phyloP scores from a whole-genome alignment of 2,888 invertebrate species.

The Microdon myrmicae region DNA sequence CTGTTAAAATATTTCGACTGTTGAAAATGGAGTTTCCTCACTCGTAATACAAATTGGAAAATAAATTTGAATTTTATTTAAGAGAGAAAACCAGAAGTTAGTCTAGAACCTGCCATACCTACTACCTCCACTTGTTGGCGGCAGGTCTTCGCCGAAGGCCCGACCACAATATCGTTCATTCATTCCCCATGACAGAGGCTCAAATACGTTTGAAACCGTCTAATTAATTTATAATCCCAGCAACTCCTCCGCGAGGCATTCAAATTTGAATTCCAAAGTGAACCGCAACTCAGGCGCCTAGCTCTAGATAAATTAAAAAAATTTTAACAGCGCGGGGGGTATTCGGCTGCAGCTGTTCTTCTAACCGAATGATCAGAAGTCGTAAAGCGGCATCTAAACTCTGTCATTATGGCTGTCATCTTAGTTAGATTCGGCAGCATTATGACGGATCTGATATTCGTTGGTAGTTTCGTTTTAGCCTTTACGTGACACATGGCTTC shows the following conservation, averaged over 20 bases:
- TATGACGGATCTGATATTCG: conserved; percentile 39
- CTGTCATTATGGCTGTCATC: conserved; percentile 47
- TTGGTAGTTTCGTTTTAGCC: conserved; percentile 18
- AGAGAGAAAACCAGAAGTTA: conserved; percentile 38
- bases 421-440: conserved; percentile 34
- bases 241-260: conserved; percentile 20
- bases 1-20: too few relatives aligned
- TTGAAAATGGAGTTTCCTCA: background rate
- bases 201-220: conserved; percentile 10
- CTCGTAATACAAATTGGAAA: conserved; percentile 19
- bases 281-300: conserved; percentile 35
- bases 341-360: conserved; percentile 5
- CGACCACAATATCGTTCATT: conserved; percentile 21
- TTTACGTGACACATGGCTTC: conserved; percentile 43
- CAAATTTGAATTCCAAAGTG: conserved; percentile 36
- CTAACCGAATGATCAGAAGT: conserved; percentile 30
- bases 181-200: conserved; percentile 17
- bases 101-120: conserved; percentile 12
- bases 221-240: conserved; percentile 36
- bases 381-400: conserved; percentile 18
- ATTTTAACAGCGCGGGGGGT: conserved; percentile 42
- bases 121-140: conserved; percentile 19
- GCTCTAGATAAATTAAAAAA: conserved; percentile 32
- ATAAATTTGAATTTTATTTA: too few relatives aligned
- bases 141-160: background rate